Percentiles rank a stretch among this genome's conserved stretches.
Conservation (phyloP, 2,797 vertebrate genomes). For the Sebastes nivosus region DNA sequence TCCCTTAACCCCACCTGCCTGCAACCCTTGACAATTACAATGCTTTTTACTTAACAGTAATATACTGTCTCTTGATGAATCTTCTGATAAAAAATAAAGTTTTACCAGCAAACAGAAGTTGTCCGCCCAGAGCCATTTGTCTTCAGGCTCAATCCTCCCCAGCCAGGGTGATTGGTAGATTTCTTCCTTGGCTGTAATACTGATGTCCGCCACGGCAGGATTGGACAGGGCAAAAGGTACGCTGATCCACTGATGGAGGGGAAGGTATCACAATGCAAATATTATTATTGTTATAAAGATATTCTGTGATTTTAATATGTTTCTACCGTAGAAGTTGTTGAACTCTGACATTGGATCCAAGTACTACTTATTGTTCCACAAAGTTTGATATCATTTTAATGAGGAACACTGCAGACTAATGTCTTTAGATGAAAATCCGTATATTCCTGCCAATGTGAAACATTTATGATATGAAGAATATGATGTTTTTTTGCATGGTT, state of each 20-base stretch:
- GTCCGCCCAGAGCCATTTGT: slow-evolving; percentile 92
- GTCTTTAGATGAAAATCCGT: neutral
- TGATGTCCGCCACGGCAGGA: slow-evolving; percentile 92
- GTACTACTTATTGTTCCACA: neutral
- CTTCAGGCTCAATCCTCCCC: slow-evolving; percentile 85
- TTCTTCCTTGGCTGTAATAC: slow-evolving; percentile 85
- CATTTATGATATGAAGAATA: neutral
- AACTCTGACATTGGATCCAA: neutral
- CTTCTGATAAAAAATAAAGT: neutral
- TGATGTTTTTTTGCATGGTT: neutral
- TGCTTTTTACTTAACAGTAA: neutral
- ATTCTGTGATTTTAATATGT: neutral
- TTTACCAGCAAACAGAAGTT: slow-evolving; percentile 94
- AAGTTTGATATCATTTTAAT: neutral
- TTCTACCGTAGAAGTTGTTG: neutral
- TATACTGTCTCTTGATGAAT: neutral
- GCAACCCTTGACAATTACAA: neutral
- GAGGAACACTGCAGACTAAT: neutral
- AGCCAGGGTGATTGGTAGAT: slow-evolving; percentile 93
- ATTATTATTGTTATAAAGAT: neutral
- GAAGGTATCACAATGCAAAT: slow-evolving; percentile 10
- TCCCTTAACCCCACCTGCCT: neutral
- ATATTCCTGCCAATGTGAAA: neutral
- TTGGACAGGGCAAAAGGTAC: slow-evolving; percentile 94
- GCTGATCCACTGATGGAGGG: slow-evolving; percentile 90